Conservation (phyloP, 2,888 invertebrate species). For the Abrostola tripartita region DNA sequence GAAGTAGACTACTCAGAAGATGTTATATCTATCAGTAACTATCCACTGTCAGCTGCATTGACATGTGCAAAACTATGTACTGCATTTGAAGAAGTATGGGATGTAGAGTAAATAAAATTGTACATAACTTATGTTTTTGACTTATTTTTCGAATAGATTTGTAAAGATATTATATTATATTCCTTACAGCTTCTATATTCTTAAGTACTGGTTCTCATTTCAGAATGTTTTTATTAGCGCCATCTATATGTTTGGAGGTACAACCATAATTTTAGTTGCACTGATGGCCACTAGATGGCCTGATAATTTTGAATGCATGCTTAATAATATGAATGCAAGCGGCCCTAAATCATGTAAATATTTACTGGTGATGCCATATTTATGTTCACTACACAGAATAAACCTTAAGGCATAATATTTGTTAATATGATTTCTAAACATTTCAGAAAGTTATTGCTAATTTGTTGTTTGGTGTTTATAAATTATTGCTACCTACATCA, state of each 20-base stretch:
- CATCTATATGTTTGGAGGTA: constrained; percentile 8
- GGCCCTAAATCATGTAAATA: no score
- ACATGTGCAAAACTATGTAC: constrained; percentile 98
- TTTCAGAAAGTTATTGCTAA: no score
- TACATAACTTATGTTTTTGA: not conserved
- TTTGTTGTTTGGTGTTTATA: no score
- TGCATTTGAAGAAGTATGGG: constrained; percentile 98
- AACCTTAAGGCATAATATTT: no score
- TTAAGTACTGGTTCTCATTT: not conserved
- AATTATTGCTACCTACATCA: no score
- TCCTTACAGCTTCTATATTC: not conserved
- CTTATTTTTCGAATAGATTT: not conserved
- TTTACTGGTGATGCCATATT: no score
- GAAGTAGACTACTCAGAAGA: constrained; percentile 96
- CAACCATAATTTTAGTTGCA: not conserved
- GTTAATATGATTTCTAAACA: no score
- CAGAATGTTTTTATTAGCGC: not conserved
- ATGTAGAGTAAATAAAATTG: constrained; percentile 86
- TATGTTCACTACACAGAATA: no score
- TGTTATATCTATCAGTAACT: constrained; percentile 97
- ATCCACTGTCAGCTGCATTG: constrained; percentile 98
- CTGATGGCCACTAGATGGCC: constrained; percentile 13
- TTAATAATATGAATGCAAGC: not conserved
- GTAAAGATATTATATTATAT: not conserved
- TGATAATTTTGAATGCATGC: not conserved